Conservation (phyloP, 1,140 invertebrate genomes). For the Macrosteles quadrilineatus region DNA sequence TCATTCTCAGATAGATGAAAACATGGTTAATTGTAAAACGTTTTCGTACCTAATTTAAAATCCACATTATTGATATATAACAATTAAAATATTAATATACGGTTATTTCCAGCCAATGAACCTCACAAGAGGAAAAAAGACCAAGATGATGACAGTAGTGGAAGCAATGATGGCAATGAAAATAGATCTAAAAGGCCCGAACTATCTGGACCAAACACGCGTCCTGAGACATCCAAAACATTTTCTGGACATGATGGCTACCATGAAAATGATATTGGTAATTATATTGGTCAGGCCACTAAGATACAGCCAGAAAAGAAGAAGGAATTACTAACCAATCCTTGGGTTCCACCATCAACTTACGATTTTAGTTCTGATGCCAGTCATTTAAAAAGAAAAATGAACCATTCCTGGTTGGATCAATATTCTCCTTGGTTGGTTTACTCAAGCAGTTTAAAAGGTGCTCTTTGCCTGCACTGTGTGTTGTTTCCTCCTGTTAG, state of each 20-base stretch:
- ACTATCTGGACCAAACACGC: too few species aligned
- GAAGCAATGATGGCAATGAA: conserved; percentile 34
- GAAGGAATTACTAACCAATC: conserved; percentile 15
- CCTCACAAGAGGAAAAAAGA: conserved; percentile 29
- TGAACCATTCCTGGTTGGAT: conserved; percentile 40
- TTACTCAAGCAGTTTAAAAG: conserved; percentile 43
- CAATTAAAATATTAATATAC: too few species aligned
- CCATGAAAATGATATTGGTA: conserved; percentile 37
- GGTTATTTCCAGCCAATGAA: conserved; percentile 25
- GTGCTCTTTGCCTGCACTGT: conserved; percentile 41
- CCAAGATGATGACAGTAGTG: conserved; percentile 31
- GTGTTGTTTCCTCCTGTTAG: conserved; percentile 39
- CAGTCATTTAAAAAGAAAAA: conserved; percentile 36
- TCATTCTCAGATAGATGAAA: too few species aligned
- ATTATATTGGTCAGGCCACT: conserved; percentile 36
- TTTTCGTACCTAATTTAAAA: too few species aligned
- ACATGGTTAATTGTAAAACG: too few species aligned
- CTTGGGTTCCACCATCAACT: conserved; percentile 25
- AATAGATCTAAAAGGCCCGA: conserved; percentile 29
- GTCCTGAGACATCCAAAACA: conserved; percentile 37
- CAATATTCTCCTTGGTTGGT: conserved; percentile 42
- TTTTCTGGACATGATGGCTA: conserved; percentile 34
- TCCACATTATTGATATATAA: too few species aligned
- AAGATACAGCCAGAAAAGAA: conserved; percentile 34
- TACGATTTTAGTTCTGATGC: conserved; percentile 31